Evolutionary conservation across 2,888 invertebrate genomes (phyloP), one percentile per base, ranked within the genome.

Genomic region (Pristionchus exspectatus): DNA sequence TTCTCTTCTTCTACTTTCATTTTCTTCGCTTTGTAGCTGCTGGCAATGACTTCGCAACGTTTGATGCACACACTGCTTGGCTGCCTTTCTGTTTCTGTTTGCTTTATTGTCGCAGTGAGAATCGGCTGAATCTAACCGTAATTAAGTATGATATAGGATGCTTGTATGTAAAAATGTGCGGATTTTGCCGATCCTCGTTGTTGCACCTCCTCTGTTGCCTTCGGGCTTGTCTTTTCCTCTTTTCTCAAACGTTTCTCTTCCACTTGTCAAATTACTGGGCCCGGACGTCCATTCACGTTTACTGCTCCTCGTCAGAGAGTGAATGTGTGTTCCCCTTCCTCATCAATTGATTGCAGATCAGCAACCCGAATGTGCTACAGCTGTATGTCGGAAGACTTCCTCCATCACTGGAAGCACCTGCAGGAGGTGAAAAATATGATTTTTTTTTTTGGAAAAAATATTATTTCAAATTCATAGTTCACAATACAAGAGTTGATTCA

Each of bases 301-400:
- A 77, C 38, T 44, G 44, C 21, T 72, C 72, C 3, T 72, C 72
- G 18, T 33, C 10, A 38, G 33, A 77, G 44, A 77, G 72, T 21
- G 72, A 27, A 16, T 12, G 74, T 77, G 38, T 24, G 27, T 33
- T 59, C 59, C 24, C 24, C n/a, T 50, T 50, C 44, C 16, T 77
- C 59, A 33, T 5, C 59, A 4, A 10, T 7, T 24, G 9, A 33
- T 91, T 93, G 88, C 89, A 93, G 93, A 84, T 72, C 90, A 18
- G 83, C 90, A 2, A 91, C 92, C 27, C 92, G 93, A 69, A 93
- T 93, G 83, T 94, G 94, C 91, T 94, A 94, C 91, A 93, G 93
- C 81, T 94, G 94, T 90, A 94, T 94, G 94, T 94, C 94, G 16
- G 93, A 93, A 91, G 94, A 94, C 69, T 94, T 94, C 89, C 91